A percentile compares a stretch with the other conserved stretches of the same genome.
Evolutionary conservation across 1,140 invertebrate species (phyloP).

Genomic region (Cylas formicarius): DNA sequence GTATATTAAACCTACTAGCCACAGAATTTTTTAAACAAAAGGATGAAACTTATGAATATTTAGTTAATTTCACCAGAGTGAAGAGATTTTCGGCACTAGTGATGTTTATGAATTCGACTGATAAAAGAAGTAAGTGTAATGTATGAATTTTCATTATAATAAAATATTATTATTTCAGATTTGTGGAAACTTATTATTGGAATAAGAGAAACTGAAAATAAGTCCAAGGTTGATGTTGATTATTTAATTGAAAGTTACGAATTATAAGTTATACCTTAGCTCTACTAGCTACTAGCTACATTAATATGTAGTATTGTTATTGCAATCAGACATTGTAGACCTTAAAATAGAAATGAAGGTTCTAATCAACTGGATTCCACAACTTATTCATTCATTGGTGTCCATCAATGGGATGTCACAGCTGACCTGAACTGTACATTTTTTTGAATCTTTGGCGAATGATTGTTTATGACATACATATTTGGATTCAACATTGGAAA

Average conservation of each 20-base stretch:
- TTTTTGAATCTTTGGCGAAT: too few relatives aligned
- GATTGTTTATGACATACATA: too few relatives aligned
- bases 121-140: conserved; percentile 35
- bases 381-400: too few relatives aligned
- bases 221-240: conserved; percentile 22
- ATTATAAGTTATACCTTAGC: too few relatives aligned
- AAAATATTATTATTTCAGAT: conserved; percentile 26
- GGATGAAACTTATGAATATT: conserved; percentile 25
- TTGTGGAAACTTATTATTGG: conserved; percentile 28
- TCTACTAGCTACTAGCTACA: too few relatives aligned
- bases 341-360: too few relatives aligned
- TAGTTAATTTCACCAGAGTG: conserved; percentile 27
- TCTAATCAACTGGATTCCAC: too few relatives aligned
- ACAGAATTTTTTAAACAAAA: conserved; percentile 24
- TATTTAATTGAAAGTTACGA: conserved; percentile 26
- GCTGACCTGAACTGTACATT: too few relatives aligned
- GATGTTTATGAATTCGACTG: conserved; percentile 31
- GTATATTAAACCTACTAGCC: conserved; percentile 29
- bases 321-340: too few relatives aligned
- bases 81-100: conserved; percentile 31
- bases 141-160: background rate
- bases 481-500: too few relatives aligned
- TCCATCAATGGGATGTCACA: too few relatives aligned
- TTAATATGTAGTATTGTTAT: too few relatives aligned
- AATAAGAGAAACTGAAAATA: conserved; percentile 19